A percentile compares a stretch with the other conserved stretches of the same genome.
Conservation (phyloP, 1,140 invertebrate species). For the Euschistus heros region DNA sequence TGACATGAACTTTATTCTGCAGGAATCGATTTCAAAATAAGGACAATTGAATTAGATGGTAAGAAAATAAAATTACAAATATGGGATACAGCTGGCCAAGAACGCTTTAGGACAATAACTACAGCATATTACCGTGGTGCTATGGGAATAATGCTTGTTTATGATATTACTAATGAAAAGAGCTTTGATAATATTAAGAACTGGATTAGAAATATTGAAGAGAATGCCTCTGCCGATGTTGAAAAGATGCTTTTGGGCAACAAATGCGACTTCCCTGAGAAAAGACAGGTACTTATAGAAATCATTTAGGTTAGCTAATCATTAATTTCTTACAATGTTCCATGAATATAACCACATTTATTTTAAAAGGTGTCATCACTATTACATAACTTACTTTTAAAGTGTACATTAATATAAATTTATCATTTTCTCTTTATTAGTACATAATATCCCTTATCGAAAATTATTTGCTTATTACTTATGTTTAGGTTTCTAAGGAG, state of each 20-base stretch:
- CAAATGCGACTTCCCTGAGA: conserved; percentile 87
- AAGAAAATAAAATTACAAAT: conserved; percentile 98
- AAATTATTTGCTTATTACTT: conserved; percentile 13
- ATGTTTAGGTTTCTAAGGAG: conserved; percentile 49
- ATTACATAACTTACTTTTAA: neutral
- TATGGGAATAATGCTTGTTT: conserved; percentile 98
- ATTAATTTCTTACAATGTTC: no score
- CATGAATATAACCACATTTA: no score
- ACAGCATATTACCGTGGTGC: conserved; percentile 97
- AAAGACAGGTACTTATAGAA: conserved; percentile 56
- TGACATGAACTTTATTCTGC: neutral
- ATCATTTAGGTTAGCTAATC: no score
- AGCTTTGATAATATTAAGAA: conserved; percentile 98
- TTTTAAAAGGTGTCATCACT: neutral
- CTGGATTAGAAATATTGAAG: conserved; percentile 98
- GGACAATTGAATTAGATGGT: conserved; percentile 93
- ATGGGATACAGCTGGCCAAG: conserved; percentile 95
- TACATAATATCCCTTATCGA: no score
- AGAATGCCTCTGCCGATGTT: conserved; percentile 86
- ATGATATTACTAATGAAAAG: conserved; percentile 96
- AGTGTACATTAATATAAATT: neutral
- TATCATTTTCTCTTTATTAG: neutral
- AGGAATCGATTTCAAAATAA: conserved; percentile 99
- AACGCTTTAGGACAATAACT: conserved; percentile 94
- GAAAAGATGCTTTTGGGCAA: conserved; percentile 93